Evolutionary conservation across 2,888 invertebrate genomes (phyloP).

Genomic region (Cataglyphis rosenhaueri): DNA sequence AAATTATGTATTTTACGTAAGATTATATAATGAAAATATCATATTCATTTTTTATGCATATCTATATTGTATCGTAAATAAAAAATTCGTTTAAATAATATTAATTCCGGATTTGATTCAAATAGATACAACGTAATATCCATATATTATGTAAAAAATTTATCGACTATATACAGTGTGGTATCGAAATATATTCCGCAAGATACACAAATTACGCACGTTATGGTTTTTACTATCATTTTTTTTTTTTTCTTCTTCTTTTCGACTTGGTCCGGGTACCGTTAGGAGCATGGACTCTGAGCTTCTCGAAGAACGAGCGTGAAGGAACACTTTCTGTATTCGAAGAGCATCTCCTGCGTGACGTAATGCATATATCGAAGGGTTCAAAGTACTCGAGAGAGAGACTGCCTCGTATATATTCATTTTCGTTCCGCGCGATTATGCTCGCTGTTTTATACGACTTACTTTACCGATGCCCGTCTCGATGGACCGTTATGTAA

Average conservation of each 20-base stretch:
- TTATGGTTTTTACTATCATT: constrained; percentile 66
- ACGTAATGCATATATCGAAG: constrained; percentile 67
- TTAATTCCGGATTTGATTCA: background rate
- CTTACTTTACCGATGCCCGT: constrained; percentile 33
- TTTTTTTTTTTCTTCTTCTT: constrained; percentile 53
- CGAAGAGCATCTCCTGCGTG: constrained; percentile 62
- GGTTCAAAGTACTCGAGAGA: constrained; percentile 46
- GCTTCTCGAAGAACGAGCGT: constrained; percentile 63
- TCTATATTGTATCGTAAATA: background rate
- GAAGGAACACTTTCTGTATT: constrained; percentile 73
- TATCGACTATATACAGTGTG: background rate
- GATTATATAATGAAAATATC: background rate
- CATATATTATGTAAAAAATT: background rate
- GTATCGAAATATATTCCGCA: background rate
- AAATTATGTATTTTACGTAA: background rate
- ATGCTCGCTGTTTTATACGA: constrained; percentile 43
- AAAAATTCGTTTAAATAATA: background rate
- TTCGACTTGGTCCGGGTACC: constrained; percentile 72
- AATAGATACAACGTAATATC: background rate
- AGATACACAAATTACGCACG: constrained; percentile 22
- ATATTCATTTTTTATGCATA: background rate
- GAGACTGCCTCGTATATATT: constrained; percentile 45
- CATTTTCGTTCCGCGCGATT: constrained; percentile 52
- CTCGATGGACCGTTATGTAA: constrained; percentile 43
- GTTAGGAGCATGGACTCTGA: constrained; percentile 63